phyloP scores from a whole-genome alignment of 1,140 invertebrate genomes.

The Trinorchestia longiramus region DNA sequence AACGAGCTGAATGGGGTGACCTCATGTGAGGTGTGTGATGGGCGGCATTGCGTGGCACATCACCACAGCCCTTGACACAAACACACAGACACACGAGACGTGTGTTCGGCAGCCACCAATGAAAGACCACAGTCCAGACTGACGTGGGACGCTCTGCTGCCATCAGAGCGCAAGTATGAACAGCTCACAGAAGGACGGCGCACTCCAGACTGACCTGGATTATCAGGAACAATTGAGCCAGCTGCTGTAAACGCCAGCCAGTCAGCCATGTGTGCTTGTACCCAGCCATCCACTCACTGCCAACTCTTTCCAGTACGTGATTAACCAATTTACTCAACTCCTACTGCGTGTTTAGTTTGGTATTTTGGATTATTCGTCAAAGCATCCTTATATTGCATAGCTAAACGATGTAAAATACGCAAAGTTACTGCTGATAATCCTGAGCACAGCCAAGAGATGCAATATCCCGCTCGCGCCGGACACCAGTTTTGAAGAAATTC shows the following conservation, averaged over 20 bases:
- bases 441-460: too few species aligned
- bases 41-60: neutral
- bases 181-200: neutral
- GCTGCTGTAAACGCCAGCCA: slow-evolving; percentile 25
- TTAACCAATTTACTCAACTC: neutral
- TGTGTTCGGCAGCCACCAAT: neutral
- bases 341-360: neutral
- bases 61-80: neutral
- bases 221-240: slow-evolving; percentile 6
- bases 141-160: neutral
- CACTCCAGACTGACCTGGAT: slow-evolving; percentile 49
- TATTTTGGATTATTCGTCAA: neutral
- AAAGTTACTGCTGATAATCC: too few species aligned
- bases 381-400: too few species aligned
- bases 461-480: too few species aligned
- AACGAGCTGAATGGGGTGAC: neutral
- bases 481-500: too few species aligned
- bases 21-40: neutral
- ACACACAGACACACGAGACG: neutral
- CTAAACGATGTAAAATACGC: too few species aligned
- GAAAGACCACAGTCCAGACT: neutral
- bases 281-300: neutral
- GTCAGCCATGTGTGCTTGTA: neutral
- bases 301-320: neutral
- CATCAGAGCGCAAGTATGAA: neutral